These are phyloP conservation scores for Platycercus adscitus DNA, from an alignment of 2,113 vertebrate genomes.

Conservation along the genomic window DNA sequence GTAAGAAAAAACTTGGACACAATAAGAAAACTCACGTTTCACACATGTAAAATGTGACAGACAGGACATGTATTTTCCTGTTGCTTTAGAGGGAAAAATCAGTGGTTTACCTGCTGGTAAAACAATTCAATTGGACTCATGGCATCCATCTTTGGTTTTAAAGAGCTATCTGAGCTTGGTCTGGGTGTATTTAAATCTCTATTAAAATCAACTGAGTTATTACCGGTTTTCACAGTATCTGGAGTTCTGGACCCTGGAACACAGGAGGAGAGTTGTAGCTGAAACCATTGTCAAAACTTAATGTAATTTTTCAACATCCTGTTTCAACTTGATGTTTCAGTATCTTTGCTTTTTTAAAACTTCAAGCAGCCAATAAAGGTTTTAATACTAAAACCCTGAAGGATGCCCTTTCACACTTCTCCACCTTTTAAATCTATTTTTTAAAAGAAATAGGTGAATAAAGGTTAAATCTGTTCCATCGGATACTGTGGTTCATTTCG, in stretches of 20 bases:
- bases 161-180: not conserved
- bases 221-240: not conserved
- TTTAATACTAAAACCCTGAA: not conserved
- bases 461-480: not conserved
- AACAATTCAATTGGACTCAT: not conserved
- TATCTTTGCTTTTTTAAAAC: not conserved
- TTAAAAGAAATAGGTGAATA: not conserved
- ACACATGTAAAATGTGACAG: not conserved
- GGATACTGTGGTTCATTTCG: not conserved
- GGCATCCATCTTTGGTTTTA: not conserved
- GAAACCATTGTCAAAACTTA: not conserved
- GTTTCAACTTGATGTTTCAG: not conserved
- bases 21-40: not conserved
- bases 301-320: not conserved
- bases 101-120: not conserved
- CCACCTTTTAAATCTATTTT: not conserved
- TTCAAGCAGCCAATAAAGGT: not conserved
- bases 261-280: not conserved
- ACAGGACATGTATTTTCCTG: not conserved
- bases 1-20: not conserved
- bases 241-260: not conserved
- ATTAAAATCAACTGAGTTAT: not conserved
- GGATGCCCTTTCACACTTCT: not conserved
- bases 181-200: not conserved
- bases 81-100: not conserved